Conservation (phyloP, 2,113 vertebrate species). For the Syrrhaptes paradoxus region DNA sequence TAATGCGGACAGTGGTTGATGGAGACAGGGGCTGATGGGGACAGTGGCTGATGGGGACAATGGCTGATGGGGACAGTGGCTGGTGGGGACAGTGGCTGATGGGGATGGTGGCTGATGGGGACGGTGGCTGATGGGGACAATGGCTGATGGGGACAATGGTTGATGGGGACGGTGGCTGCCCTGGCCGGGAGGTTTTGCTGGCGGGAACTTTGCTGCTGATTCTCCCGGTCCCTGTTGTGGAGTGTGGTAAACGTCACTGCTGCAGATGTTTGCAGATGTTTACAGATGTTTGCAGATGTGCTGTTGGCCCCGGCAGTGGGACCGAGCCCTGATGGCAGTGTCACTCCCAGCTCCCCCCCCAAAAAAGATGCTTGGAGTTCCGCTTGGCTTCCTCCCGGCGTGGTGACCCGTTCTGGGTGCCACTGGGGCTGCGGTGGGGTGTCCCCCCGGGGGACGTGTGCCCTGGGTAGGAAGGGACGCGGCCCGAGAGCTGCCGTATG, state of each 20-base stretch:
- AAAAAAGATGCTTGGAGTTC: too few relatives aligned
- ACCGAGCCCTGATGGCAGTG: not conserved
- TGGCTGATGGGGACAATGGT: not conserved
- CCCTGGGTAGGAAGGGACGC: not conserved
- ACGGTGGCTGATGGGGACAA: too few relatives aligned
- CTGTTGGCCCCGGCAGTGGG: not conserved
- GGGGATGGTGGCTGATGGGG: too few relatives aligned
- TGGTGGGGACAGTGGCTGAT: too few relatives aligned
- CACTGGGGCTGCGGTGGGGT: fast-evolving
- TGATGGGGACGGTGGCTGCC: fast-evolving
- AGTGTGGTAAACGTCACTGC: not conserved
- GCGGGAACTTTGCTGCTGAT: not conserved
- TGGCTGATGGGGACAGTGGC: too few relatives aligned
- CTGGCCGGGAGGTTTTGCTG: fast-evolving
- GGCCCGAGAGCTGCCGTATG: fast-evolving
- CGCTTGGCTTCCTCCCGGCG: too few relatives aligned
- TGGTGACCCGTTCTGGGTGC: not conserved
- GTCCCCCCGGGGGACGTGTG: fast-evolving
- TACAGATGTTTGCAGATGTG: constrained; percentile 47
- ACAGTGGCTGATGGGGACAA: too few relatives aligned
- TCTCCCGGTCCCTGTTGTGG: not conserved
- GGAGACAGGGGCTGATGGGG: too few relatives aligned
- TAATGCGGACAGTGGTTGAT: too few relatives aligned
- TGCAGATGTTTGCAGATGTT: constrained; percentile 31
- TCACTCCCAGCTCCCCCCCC: too few relatives aligned